These are phyloP conservation scores for Pleuronectes platessa DNA, from an alignment of 2,113 vertebrate species.

Conservation along the genomic window DNA sequence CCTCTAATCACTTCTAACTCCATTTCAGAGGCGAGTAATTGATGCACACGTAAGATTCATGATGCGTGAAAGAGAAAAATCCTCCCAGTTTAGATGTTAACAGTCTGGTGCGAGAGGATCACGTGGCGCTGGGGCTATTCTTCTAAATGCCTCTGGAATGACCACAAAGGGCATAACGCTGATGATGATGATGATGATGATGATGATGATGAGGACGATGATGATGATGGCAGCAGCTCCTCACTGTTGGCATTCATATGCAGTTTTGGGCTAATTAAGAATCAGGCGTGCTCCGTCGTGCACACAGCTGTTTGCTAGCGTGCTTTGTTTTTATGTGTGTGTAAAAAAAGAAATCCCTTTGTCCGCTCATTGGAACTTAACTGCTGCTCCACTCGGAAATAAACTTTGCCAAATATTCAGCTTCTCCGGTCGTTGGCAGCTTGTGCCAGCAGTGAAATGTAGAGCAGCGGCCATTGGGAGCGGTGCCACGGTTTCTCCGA, in stretches of 20 bases:
- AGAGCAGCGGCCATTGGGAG: constrained; percentile 31
- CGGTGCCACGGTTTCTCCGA: not conserved
- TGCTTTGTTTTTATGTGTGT: not conserved
- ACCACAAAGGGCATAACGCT: constrained; percentile 5
- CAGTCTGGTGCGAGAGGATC: not conserved
- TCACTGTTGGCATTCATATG: constrained; percentile 4
- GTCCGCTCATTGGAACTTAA: constrained; percentile 15
- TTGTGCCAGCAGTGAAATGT: constrained; percentile 57
- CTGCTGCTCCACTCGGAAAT: constrained; percentile 28
- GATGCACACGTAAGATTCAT: constrained; percentile 59
- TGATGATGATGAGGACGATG: not conserved
- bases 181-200: constrained; percentile 11
- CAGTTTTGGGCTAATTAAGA: constrained; percentile 10
- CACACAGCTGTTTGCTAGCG: constrained; percentile 12
- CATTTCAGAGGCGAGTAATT: constrained; percentile 61
- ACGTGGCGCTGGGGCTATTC: not conserved
- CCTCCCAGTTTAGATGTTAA: constrained; percentile 46
- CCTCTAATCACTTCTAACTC: constrained; percentile 66
- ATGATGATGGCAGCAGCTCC: not conserved
- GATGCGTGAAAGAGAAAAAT: constrained; percentile 48
- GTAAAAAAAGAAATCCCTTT: constrained; percentile 8
- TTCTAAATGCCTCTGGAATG: constrained; percentile 23
- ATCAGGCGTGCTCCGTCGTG: constrained; percentile 1
- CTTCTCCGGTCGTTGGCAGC: constrained; percentile 45
- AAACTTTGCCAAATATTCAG: constrained; percentile 38